phyloP scores from a whole-genome alignment of 2,113 vertebrate genomes.

The Megalops atlanticus region DNA sequence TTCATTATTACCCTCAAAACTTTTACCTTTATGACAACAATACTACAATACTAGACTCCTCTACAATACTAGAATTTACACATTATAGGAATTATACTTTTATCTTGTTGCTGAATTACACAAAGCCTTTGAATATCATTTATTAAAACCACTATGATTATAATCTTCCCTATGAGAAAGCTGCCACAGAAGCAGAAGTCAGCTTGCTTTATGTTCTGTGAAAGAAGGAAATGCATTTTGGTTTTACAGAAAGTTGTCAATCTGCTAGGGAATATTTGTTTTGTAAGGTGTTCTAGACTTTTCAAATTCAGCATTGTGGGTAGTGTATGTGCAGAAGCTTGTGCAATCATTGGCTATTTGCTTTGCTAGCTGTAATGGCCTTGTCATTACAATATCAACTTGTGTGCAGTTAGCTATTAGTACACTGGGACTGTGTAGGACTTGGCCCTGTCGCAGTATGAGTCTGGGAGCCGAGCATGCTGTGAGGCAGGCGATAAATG shows the following conservation, averaged over 20 bases:
- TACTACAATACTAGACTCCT: too few relatives aligned
- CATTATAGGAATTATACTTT: too few relatives aligned
- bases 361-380: not conserved
- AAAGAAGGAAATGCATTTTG: not conserved
- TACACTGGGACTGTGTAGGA: not conserved
- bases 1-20: not conserved
- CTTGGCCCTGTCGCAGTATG: not conserved
- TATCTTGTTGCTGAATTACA: too few relatives aligned
- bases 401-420: not conserved
- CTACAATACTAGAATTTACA: too few relatives aligned
- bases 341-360: not conserved
- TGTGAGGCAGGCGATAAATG: constrained; percentile 20
- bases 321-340: not conserved
- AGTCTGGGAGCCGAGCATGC: not conserved
- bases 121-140: too few relatives aligned
- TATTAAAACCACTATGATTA: too few relatives aligned
- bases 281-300: not conserved
- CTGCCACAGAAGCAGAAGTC: too few relatives aligned
- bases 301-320: not conserved
- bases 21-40: too few relatives aligned
- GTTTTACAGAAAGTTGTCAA: not conserved
- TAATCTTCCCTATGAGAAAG: not conserved
- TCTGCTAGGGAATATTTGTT: not conserved
- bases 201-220: not conserved
- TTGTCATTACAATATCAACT: not conserved